phyloP scores from a whole-genome alignment of 1,140 invertebrate species.

The Pachyrhynchus sulphureomaculatus region DNA sequence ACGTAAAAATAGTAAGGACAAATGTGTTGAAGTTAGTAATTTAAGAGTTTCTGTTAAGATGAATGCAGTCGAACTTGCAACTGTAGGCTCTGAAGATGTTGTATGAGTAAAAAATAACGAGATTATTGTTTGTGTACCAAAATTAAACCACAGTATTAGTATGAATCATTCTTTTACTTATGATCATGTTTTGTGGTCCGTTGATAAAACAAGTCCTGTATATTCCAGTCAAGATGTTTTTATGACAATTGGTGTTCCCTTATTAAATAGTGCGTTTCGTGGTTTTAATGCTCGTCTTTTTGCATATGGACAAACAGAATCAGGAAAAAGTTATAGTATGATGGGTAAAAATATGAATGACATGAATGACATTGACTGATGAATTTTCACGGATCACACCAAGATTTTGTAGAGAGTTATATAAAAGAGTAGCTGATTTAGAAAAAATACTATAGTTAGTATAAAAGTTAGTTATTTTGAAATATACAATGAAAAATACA shows the following conservation, averaged over 20 bases:
- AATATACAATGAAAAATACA: slow-evolving; percentile 86
- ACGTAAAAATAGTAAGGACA: slow-evolving; percentile 52
- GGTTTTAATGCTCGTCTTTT: slow-evolving; percentile 95
- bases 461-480: slow-evolving; percentile 84
- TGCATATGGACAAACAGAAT: slow-evolving; percentile 94
- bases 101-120: slow-evolving; percentile 58
- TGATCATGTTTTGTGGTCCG: slow-evolving; percentile 70
- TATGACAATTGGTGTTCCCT: slow-evolving; percentile 69
- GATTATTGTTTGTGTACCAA: slow-evolving; percentile 58
- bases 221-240: slow-evolving; percentile 71
- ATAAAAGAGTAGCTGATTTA: slow-evolving; percentile 57
- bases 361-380: slow-evolving; percentile 56
- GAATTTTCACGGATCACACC: slow-evolving; percentile 75
- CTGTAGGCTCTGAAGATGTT: slow-evolving; percentile 55
- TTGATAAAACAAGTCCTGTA: slow-evolving; percentile 49
- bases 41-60: slow-evolving; percentile 65
- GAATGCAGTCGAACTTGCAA: slow-evolving; percentile 56
- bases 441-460: slow-evolving; percentile 51
- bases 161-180: slow-evolving; percentile 71
- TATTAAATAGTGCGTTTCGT: slow-evolving; percentile 82
- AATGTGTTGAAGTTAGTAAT: slow-evolving; percentile 59
- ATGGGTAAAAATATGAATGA: slow-evolving; percentile 57
- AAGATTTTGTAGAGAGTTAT: slow-evolving; percentile 79
- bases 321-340: slow-evolving; percentile 73
- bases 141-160: slow-evolving; percentile 51